Percentiles rank a stretch among this genome's conserved stretches.
These are phyloP conservation scores for Itoplectis maculator DNA, from an alignment of 2,888 invertebrate genomes.

Conservation along the genomic window DNA sequence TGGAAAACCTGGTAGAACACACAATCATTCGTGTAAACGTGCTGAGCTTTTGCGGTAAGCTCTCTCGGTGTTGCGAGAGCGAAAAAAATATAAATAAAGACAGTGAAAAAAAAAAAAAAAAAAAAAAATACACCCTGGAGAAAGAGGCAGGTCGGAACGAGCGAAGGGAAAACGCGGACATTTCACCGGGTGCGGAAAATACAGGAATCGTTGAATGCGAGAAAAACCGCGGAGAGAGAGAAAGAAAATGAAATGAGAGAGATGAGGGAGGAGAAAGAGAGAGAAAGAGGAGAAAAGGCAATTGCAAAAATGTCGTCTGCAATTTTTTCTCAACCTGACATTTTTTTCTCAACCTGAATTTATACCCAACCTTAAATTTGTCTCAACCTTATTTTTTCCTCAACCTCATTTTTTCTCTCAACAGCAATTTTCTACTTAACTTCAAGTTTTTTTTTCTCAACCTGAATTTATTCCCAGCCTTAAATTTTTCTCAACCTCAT, in stretches of 20 bases:
- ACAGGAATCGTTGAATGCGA: constrained; percentile 11
- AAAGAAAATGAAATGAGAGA: neutral
- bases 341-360: no score
- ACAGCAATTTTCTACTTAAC: no score
- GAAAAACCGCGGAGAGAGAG: constrained; percentile 27
- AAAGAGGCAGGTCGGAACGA: constrained; percentile 44
- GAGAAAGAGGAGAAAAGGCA: constrained; percentile 42
- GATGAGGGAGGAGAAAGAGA: neutral
- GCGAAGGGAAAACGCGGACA: constrained; percentile 39
- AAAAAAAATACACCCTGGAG: constrained; percentile 4
- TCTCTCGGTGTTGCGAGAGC: constrained; percentile 45
- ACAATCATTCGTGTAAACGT: constrained; percentile 60
- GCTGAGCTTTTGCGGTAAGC: constrained; percentile 51
- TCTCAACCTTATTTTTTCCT: no score
- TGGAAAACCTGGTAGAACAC: constrained; percentile 45
- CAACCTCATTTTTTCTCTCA: no score
- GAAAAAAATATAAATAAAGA: constrained; percentile 11
- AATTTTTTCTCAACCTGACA: no score
- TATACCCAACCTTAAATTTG: no score
- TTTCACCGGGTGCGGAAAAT: constrained; percentile 19
- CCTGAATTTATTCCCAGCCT: no score
- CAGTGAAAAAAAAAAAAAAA: constrained; percentile 18
- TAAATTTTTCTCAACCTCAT: no score
- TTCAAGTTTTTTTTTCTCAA: no score
- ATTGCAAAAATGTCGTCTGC: constrained; percentile 59